Evolutionary conservation across 2,888 invertebrate species (phyloP).

Genomic region (Trissoscelio sp.): DNA sequence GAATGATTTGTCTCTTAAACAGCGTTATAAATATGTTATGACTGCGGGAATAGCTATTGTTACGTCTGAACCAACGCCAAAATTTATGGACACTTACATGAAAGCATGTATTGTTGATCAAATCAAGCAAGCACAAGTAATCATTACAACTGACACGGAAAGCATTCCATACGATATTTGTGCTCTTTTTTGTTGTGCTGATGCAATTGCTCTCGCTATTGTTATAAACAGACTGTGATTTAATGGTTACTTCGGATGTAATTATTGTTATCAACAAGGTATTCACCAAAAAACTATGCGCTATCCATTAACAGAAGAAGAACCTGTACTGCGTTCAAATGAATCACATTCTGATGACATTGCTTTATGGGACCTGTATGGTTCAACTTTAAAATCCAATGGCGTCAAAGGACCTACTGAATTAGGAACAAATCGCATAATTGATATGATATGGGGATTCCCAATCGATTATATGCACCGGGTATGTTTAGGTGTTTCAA

Average conservation of each 20-base stretch:
- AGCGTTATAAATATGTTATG: constrained; percentile 37
- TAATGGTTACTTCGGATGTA: constrained; percentile 29
- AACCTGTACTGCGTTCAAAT: constrained; percentile 32
- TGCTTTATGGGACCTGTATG: background rate
- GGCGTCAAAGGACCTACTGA: constrained; percentile 52
- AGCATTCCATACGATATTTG: constrained; percentile 13
- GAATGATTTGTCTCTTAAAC: constrained; percentile 29
- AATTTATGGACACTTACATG: constrained; percentile 34
- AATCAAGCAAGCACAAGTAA: constrained; percentile 1
- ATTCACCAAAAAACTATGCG: constrained; percentile 4
- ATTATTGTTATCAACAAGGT: constrained; percentile 40
- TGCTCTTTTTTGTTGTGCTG: constrained; percentile 28
- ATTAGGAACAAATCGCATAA: constrained; percentile 5
- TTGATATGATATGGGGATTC: constrained; percentile 59
- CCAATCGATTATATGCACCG: constrained; percentile 51
- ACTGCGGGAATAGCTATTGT: constrained; percentile 31
- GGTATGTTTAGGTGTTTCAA: constrained; percentile 25
- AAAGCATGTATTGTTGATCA: constrained; percentile 41
- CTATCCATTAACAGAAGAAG: constrained; percentile 25
- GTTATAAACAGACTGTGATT: constrained; percentile 43
- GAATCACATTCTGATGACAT: constrained; percentile 31
- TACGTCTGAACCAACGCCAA: constrained; percentile 20
- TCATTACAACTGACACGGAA: background rate
- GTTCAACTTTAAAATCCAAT: constrained; percentile 6
- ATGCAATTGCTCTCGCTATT: constrained; percentile 27